Conservation (phyloP, 2,888 invertebrate species). For the Crematogaster levior region DNA sequence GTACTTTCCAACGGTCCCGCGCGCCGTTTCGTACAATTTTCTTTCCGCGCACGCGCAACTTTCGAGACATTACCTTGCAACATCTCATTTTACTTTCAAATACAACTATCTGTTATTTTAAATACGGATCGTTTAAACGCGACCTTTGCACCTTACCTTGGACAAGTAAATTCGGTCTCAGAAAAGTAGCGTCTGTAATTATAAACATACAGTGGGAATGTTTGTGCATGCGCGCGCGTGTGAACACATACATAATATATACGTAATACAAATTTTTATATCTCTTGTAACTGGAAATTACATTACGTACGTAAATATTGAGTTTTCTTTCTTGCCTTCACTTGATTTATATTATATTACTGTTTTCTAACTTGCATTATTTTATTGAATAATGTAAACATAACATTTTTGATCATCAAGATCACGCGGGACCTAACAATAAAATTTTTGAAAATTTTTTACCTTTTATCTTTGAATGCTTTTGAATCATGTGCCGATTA, state of each 20-base stretch:
- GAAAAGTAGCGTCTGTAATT: neutral
- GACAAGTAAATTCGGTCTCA: neutral
- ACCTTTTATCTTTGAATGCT: neutral
- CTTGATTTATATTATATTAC: neutral
- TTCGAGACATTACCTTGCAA: neutral
- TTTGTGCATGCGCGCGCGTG: too few species aligned
- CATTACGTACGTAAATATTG: neutral
- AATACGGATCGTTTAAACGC: neutral
- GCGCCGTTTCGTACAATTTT: neutral
- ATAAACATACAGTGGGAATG: neutral
- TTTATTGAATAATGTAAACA: neutral
- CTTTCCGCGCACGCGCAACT: neutral
- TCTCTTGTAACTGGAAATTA: too few species aligned
- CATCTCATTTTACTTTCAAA: conserved; percentile 12
- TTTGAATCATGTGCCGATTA: neutral
- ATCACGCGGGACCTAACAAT: neutral
- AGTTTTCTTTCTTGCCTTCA: neutral
- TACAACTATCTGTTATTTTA: neutral
- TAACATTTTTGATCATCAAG: neutral
- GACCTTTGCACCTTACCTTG: neutral
- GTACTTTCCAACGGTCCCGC: conserved; percentile 18
- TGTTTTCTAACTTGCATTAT: neutral
- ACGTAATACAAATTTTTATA: too few species aligned
- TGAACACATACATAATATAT: too few species aligned
- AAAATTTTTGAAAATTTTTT: neutral